Evolutionary conservation across 2,888 invertebrate species (phyloP).

Genomic region (Trachelus stipa): DNA sequence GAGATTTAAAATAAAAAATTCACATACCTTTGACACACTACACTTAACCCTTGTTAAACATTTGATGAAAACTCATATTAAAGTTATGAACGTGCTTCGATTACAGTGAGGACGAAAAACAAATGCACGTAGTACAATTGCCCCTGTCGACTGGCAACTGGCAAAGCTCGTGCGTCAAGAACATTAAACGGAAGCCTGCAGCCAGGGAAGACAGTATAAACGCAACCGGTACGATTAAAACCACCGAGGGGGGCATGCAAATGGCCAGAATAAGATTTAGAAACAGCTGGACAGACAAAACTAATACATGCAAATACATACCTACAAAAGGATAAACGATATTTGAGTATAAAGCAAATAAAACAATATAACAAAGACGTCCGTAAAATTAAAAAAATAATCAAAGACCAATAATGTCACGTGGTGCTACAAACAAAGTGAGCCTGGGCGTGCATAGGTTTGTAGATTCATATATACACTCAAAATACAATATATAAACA

Average conservation of each 20-base stretch:
- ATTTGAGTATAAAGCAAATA: neutral
- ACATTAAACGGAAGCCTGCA: neutral
- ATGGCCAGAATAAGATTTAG: neutral
- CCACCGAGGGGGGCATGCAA: neutral
- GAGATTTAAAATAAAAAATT: neutral
- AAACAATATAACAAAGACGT: neutral
- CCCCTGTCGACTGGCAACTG: neutral
- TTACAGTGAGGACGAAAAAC: neutral
- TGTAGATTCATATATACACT: neutral
- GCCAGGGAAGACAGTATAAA: neutral
- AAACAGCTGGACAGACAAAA: neutral
- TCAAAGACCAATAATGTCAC: neutral
- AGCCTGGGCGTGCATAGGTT: no score
- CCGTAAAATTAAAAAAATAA: neutral
- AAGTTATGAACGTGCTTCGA: neutral
- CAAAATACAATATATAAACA: no score
- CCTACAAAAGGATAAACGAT: neutral
- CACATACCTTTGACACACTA: neutral
- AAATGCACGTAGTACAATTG: neutral
- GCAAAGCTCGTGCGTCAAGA: neutral
- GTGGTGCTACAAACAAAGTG: neutral
- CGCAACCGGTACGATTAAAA: neutral
- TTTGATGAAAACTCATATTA: neutral
- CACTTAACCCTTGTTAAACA: no score
- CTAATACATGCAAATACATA: neutral